These are phyloP conservation scores for Minunthozetes semirufus DNA, from an alignment of 2,888 invertebrate genomes.

Conservation along the genomic window DNA sequence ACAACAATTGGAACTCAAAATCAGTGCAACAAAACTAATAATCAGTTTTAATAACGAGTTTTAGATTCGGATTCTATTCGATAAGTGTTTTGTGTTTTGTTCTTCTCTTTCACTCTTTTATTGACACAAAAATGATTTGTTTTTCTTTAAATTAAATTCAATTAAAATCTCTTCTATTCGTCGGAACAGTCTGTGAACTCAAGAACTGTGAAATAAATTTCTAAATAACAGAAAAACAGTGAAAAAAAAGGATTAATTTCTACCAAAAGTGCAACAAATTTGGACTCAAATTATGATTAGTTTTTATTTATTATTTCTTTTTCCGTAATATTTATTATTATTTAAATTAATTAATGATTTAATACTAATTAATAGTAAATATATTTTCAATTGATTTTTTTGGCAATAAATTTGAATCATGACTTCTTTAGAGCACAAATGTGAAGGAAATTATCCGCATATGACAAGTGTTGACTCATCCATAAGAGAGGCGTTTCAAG, in stretches of 20 bases:
- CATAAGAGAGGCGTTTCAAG: slow-evolving; percentile 85
- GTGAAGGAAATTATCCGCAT: slow-evolving; percentile 97
- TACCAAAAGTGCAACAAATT: not conserved
- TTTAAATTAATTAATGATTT: not conserved
- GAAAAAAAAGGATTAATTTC: too few relatives aligned
- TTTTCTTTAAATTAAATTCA: too few relatives aligned
- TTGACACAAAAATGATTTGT: too few relatives aligned
- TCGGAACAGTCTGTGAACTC: slow-evolving; percentile 22
- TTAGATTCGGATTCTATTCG: too few relatives aligned
- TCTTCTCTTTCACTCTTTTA: too few relatives aligned
- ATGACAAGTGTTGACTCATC: slow-evolving; percentile 95
- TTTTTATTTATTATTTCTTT: not conserved
- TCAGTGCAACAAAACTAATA: too few relatives aligned
- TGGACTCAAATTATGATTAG: not conserved
- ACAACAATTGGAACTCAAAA: too few relatives aligned
- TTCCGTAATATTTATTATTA: not conserved
- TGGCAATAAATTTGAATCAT: not conserved
- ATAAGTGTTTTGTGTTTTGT: not conserved
- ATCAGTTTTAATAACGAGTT: too few relatives aligned
- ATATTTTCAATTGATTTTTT: not conserved
- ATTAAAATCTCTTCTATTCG: too few relatives aligned
- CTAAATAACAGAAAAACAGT: too few relatives aligned
- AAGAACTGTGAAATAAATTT: slow-evolving; percentile 17
- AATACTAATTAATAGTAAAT: not conserved
- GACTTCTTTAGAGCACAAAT: slow-evolving; percentile 49